Conservation (phyloP, 2,113 vertebrate species). For the Eurypyga helias region DNA sequence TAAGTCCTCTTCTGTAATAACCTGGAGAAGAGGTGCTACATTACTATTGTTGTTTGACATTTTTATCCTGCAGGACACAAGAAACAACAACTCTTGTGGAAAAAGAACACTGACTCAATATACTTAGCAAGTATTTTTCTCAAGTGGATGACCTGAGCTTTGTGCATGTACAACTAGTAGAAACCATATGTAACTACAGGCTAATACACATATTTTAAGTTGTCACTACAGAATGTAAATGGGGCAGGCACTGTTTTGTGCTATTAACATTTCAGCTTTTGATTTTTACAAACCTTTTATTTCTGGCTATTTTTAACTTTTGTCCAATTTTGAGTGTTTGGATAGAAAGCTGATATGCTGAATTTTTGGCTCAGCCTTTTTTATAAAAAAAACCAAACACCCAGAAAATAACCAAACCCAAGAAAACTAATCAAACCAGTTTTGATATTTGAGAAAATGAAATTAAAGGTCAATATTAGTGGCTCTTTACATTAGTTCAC, state of each 20-base stretch:
- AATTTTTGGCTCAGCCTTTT: neutral
- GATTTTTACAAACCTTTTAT: neutral
- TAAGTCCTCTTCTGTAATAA: neutral
- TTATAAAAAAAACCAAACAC: neutral
- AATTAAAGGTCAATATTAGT: neutral
- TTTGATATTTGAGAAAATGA: neutral
- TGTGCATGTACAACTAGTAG: neutral
- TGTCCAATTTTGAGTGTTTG: neutral
- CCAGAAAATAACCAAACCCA: neutral
- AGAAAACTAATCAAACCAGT: neutral
- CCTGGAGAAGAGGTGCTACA: neutral
- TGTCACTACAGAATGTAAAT: neutral
- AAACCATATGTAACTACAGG: neutral
- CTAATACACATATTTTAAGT: neutral
- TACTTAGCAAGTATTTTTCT: neutral
- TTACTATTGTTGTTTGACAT: neutral
- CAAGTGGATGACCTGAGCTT: neutral
- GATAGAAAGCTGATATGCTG: neutral
- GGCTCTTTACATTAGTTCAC: neutral
- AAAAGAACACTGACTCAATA: neutral
- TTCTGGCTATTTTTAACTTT: neutral
- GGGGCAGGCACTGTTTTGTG: neutral
- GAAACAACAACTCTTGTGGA: neutral
- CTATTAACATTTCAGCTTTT: neutral
- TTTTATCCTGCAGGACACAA: neutral